Evolutionary conservation across 2,113 vertebrate species (phyloP), one percentile per base, ranked within the genome.

Genomic region (Apeltes quadracus): DNA sequence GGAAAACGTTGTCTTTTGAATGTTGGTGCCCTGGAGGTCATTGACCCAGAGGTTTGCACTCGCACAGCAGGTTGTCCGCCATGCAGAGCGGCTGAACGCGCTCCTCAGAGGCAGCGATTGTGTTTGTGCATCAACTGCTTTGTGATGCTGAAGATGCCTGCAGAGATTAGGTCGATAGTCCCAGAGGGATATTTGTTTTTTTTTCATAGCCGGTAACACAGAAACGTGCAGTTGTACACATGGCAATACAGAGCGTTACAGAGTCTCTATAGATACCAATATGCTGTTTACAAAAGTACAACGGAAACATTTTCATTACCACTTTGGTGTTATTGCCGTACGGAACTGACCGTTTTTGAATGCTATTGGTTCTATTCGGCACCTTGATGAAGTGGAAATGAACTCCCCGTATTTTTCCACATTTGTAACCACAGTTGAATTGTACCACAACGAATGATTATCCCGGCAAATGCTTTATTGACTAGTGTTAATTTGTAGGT

Each of bases 1-100:
- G 23, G 53, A 14, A 77, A 86, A 69, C 66, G 15, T 48, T 61
- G 44, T 41, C 34, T 59, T 56, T 66, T 56, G 32, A 7, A 66
- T 14, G 51, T 22, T 15, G 12, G 66, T 58, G 50, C 14, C 38
- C 81, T 41, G 34, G 0, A 75, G 81, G 83, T 79, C 79, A 61
- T 38, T 81, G 78, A 81, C 75, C 57, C 58, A 15, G 13, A 23
- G 44, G 12, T 57, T 53, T 57, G 48, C 65, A 39, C 23, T 57
- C 22, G 73, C 59, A 69, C 64, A 72, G 53, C 13, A 34, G 53
- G 55, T 27, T 67, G 56, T n/a, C n/a, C n/a, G n/a, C n/a, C n/a
- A n/a, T n/a, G n/a, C n/a, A n/a, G n/a, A n/a, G n/a, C n/a, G n/a
- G n/a, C n/a, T n/a, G n/a, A n/a, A 61, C 32, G 9, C 7, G n/a